These are phyloP conservation scores for Zonotrichia albicollis DNA, from an alignment of 2,797 vertebrate species.

Conservation along the genomic window DNA sequence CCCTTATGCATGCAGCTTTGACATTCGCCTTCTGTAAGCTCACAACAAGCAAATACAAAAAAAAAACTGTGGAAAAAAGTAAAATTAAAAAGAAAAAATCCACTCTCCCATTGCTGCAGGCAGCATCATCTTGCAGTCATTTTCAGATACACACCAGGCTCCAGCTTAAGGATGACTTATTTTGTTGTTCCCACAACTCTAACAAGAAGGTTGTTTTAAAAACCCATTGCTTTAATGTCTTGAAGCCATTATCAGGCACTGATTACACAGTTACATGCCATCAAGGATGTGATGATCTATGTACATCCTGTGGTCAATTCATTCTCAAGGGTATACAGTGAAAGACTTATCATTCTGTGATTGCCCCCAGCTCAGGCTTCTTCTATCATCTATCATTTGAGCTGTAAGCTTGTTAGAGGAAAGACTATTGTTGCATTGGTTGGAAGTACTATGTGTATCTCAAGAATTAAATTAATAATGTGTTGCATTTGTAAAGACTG, in stretches of 20 bases:
- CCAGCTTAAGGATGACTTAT: not conserved
- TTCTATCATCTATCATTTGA: not conserved
- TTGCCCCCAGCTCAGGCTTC: not conserved
- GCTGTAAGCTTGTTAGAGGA: slow-evolving; percentile 5
- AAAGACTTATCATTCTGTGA: not conserved
- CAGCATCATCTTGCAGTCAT: not conserved
- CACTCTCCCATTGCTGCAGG: not conserved
- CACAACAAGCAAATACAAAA: not conserved
- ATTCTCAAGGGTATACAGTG: not conserved
- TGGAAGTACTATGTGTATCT: not conserved
- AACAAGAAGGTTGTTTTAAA: not conserved
- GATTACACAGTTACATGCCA: not conserved
- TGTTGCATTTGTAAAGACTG: not conserved
- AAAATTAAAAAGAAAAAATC: not conserved
- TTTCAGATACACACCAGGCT: not conserved
- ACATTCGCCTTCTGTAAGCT: not conserved
- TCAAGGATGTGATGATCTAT: slow-evolving; percentile 1
- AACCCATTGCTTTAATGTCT: not conserved
- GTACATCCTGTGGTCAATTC: not conserved
- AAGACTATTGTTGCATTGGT: not conserved
- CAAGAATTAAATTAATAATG: not conserved
- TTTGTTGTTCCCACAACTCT: not conserved
- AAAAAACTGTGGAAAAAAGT: not conserved
- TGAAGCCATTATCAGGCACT: not conserved
- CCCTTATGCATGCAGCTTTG: not conserved